Evolutionary conservation across 2,888 invertebrate genomes (phyloP).

Genomic region (Epicampocera succincta): DNA sequence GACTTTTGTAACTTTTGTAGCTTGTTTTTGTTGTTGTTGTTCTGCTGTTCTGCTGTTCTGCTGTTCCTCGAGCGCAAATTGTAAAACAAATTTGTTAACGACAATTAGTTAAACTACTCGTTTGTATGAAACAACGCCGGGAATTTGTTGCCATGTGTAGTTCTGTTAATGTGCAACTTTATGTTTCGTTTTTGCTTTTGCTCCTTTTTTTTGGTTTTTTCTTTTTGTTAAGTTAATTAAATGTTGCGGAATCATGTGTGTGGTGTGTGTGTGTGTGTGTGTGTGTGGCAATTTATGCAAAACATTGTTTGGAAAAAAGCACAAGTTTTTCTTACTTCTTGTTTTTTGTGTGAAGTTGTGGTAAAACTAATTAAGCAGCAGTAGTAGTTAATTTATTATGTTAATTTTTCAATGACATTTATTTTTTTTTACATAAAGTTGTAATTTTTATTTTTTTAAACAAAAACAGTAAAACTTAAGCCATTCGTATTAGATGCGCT

Average conservation of each 20-base stretch:
- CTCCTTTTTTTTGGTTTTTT: not conserved
- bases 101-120: slow-evolving; percentile 64
- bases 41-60: too few species aligned
- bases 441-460: slow-evolving; percentile 14
- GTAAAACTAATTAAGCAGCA: slow-evolving; percentile 68
- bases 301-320: slow-evolving; percentile 35
- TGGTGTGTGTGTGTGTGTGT: too few species aligned
- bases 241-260: slow-evolving; percentile 53
- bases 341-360: slow-evolving; percentile 49
- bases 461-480: not conserved
- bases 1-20: slow-evolving; percentile 45
- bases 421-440: slow-evolving; percentile 14
- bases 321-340: slow-evolving; percentile 8
- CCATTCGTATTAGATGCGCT: not conserved
- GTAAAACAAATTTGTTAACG: slow-evolving; percentile 65
- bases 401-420: slow-evolving; percentile 63
- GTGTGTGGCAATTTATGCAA: slow-evolving; percentile 47
- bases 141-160: slow-evolving; percentile 1
- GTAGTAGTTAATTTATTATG: slow-evolving; percentile 68
- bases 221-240: slow-evolving; percentile 63
- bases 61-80: slow-evolving; percentile 36
- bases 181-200: too few species aligned
- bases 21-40: too few species aligned
- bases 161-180: slow-evolving; percentile 50
- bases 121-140: not conserved